phyloP scores from a whole-genome alignment of 2,113 vertebrate species.

The Setophaga kirtlandii region DNA sequence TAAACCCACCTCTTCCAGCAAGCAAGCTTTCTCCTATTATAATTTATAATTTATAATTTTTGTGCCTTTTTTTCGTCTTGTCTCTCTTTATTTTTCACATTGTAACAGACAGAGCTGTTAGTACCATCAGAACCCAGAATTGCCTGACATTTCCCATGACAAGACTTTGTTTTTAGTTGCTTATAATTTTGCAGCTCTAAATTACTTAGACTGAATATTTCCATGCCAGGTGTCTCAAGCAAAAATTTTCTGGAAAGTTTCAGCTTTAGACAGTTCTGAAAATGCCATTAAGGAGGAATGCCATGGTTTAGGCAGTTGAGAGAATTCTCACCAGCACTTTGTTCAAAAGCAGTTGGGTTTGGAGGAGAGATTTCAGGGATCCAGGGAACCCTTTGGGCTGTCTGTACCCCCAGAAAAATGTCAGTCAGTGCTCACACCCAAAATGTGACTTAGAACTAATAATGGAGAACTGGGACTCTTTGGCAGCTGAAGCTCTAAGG shows the following conservation, averaged over 20 bases:
- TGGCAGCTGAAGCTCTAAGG: neutral
- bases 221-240: conserved; percentile 62
- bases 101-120: conserved; percentile 45
- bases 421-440: neutral
- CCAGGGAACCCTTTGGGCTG: neutral
- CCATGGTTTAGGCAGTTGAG: neutral
- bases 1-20: conserved; percentile 22
- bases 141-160: conserved; percentile 64
- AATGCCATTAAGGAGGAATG: conserved; percentile 50
- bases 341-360: neutral
- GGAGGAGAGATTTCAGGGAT: neutral
- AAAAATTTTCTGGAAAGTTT: conserved; percentile 62
- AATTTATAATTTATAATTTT: conserved; percentile 32
- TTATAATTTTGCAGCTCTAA: conserved; percentile 60
- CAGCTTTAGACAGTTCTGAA: conserved; percentile 59
- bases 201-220: conserved; percentile 64
- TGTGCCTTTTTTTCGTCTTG: neutral
- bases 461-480: neutral
- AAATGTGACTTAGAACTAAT: neutral
- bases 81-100: conserved; percentile 28
- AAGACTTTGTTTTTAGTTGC: conserved; percentile 51
- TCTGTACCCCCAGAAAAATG: neutral
- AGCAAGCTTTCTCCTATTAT: conserved; percentile 25
- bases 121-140: conserved; percentile 51
- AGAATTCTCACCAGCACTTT: neutral